phyloP scores from a whole-genome alignment of 2,797 vertebrate species.

The Lithobates sylvaticus region DNA sequence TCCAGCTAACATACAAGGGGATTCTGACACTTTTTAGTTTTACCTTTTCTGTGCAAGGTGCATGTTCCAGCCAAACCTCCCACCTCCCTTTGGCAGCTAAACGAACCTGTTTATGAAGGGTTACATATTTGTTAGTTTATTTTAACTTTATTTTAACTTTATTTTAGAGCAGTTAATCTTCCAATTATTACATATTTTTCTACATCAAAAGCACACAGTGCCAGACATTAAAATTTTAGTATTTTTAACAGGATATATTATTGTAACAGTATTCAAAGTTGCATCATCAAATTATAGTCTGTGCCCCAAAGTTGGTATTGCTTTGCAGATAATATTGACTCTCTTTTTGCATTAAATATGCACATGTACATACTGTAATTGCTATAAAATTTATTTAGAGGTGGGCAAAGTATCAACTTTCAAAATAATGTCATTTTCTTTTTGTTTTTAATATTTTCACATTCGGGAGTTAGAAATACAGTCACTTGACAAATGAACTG shows the following conservation, averaged over 20 bases:
- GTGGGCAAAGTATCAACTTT: background rate
- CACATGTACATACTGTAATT: background rate
- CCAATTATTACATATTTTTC: background rate
- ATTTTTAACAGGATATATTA: background rate
- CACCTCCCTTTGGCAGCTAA: no score
- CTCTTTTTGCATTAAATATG: background rate
- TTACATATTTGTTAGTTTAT: no score
- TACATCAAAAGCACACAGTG: background rate
- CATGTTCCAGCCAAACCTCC: no score
- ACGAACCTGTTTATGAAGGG: no score
- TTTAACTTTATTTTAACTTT: no score
- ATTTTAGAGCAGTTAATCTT: background rate
- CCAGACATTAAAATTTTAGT: no score
- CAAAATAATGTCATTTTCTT: background rate
- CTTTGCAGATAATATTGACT: background rate
- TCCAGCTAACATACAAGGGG: no score
- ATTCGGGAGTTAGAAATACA: background rate
- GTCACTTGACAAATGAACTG: constrained; percentile 22
- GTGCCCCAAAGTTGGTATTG: background rate
- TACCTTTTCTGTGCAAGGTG: no score
- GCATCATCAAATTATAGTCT: constrained; percentile 15
- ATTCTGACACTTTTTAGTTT: no score
- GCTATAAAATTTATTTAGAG: no score
- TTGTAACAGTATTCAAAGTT: background rate
- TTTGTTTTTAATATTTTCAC: background rate